These are phyloP conservation scores for Tokudaia muenninki DNA, from an alignment of 2,797 vertebrate species.

Conservation along the genomic window DNA sequence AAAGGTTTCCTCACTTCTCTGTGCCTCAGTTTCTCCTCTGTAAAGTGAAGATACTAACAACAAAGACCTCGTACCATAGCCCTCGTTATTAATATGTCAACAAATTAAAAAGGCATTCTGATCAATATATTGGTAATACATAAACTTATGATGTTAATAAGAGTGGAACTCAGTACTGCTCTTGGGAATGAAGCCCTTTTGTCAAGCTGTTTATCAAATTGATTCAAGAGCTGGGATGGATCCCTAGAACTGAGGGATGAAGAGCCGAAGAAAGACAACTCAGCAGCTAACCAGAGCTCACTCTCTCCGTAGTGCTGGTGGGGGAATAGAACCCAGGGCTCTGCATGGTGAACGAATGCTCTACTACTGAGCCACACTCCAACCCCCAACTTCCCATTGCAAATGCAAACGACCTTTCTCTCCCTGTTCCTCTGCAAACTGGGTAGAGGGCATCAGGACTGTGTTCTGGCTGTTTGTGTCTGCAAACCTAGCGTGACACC, in stretches of 20 bases:
- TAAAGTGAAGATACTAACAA: not conserved
- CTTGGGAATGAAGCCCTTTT: not conserved
- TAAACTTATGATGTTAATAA: not conserved
- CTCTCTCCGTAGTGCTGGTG: not conserved
- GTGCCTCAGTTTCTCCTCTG: constrained; percentile 17
- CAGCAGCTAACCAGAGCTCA: not conserved
- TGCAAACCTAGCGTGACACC: not conserved
- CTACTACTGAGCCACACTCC: not conserved
- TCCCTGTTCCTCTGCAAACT: no score
- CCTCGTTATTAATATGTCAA: not conserved
- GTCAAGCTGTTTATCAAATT: not conserved
- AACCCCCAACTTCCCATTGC: not conserved
- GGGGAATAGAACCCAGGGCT: not conserved
- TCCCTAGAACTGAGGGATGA: not conserved
- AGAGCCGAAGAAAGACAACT: not conserved
- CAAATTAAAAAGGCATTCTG: not conserved
- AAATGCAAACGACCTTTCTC: not conserved
- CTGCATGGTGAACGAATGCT: not conserved
- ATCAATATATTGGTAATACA: not conserved
- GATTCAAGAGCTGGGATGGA: not conserved
- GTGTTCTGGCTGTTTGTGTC: not conserved
- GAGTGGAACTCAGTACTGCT: not conserved
- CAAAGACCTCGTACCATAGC: not conserved
- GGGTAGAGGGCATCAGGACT: not conserved
- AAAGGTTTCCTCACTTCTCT: not conserved